These are phyloP conservation scores for Andrena minutula DNA, from an alignment of 2,888 invertebrate species.

Conservation along the genomic window DNA sequence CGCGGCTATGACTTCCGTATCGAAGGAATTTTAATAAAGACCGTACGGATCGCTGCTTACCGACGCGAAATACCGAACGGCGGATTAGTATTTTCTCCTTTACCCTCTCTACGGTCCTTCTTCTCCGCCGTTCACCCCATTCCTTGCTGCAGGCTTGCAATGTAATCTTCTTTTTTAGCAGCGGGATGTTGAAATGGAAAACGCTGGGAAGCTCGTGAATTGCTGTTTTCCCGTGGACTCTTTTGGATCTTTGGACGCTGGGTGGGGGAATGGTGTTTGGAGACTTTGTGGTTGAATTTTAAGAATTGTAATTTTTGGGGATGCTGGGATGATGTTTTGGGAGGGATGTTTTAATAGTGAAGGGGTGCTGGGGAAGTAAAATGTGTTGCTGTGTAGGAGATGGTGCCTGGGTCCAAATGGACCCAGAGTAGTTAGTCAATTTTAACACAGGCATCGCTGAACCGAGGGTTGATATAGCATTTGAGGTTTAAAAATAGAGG, in stretches of 20 bases:
- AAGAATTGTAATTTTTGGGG: background rate
- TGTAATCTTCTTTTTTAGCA: background rate
- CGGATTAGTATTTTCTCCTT: background rate
- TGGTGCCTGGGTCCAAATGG: no score
- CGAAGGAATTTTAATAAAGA: slow-evolving; percentile 70
- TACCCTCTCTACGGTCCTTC: background rate
- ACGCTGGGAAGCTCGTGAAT: background rate
- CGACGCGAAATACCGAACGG: background rate
- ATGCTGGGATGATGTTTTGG: background rate
- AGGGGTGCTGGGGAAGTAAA: no score
- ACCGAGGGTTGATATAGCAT: no score
- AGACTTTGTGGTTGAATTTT: background rate
- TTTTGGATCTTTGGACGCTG: background rate
- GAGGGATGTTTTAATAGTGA: background rate
- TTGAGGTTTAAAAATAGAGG: background rate
- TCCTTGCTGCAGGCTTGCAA: background rate
- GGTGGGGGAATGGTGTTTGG: background rate
- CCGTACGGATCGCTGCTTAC: slow-evolving; percentile 30
- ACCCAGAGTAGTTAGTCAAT: no score
- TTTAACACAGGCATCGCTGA: no score
- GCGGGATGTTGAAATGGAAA: slow-evolving; percentile 8
- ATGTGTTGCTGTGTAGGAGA: no score
- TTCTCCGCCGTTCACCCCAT: background rate
- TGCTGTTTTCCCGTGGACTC: background rate
- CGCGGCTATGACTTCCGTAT: slow-evolving; percentile 21